Percentiles rank a stretch among this genome's conserved stretches.
phyloP scores from a whole-genome alignment of 2,888 invertebrate species.

The Dexiosoma caninum region DNA sequence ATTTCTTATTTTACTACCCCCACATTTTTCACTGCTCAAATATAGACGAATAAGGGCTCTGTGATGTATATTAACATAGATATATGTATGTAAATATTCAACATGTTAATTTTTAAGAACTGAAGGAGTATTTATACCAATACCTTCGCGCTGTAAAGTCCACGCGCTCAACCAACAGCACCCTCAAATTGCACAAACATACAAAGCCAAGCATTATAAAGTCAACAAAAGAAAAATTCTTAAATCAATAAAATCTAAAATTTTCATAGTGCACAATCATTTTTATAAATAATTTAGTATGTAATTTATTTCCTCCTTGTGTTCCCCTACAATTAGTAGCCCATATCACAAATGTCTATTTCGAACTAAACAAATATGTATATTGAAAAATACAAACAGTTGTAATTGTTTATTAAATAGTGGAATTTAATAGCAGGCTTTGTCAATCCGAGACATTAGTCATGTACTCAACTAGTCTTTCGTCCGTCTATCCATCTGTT shows the following conservation, averaged over 20 bases:
- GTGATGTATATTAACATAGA: too few relatives aligned
- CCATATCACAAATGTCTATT: constrained; percentile 15
- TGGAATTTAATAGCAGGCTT: not conserved
- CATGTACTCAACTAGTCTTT: constrained; percentile 2
- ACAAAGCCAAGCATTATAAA: too few relatives aligned
- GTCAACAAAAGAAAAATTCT: too few relatives aligned
- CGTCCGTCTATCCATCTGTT: not conserved
- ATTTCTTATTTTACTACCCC: too few relatives aligned
- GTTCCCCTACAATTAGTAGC: not conserved
- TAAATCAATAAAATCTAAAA: not conserved
- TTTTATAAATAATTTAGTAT: not conserved
- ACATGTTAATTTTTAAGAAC: too few relatives aligned
- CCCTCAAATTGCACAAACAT: too few relatives aligned
- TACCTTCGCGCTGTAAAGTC: too few relatives aligned
- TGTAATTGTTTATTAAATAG: not conserved
- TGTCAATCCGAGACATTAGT: constrained; percentile 7
- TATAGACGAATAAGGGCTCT: too few relatives aligned
- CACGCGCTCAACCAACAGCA: too few relatives aligned
- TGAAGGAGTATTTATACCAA: too few relatives aligned
- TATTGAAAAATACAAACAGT: not conserved
- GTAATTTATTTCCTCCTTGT: not conserved
- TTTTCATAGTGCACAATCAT: not conserved
- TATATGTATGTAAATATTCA: too few relatives aligned
- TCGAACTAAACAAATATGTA: constrained; percentile 5
- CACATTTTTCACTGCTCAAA: too few relatives aligned